These are phyloP conservation scores for Drosophila willistoni DNA, from an alignment of 1,140 invertebrate genomes.

Conservation along the genomic window DNA sequence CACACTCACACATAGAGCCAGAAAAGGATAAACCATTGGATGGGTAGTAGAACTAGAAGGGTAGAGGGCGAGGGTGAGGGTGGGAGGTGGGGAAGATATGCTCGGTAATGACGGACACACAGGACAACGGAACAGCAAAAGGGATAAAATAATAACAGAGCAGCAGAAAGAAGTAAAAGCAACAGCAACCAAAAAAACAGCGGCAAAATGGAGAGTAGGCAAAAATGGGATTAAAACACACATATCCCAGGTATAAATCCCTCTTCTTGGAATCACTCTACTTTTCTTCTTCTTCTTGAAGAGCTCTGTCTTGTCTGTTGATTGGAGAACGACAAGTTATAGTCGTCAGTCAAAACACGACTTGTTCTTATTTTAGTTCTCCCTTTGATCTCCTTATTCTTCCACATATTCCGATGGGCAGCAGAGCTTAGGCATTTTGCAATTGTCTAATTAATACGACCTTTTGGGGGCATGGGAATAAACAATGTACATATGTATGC, in stretches of 20 bases:
- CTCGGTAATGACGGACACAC: constrained; percentile 54
- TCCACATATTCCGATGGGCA: constrained; percentile 22
- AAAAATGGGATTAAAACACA: constrained; percentile 68
- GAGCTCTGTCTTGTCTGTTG: not conserved
- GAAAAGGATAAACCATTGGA: constrained; percentile 31
- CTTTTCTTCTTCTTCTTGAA: not conserved
- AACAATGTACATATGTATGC: constrained; percentile 8
- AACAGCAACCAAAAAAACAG: not conserved
- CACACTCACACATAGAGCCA: not conserved
- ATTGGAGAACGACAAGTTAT: constrained; percentile 12
- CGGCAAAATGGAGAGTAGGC: constrained; percentile 40
- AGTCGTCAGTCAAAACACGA: not conserved
- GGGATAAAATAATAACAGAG: constrained; percentile 78
- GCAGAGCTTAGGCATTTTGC: constrained; percentile 26
- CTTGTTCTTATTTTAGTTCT: not conserved
- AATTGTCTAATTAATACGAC: constrained; percentile 75
- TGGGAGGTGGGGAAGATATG: constrained; percentile 12
- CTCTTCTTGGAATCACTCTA: constrained; percentile 12
- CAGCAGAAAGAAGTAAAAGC: constrained; percentile 14
- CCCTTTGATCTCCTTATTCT: not conserved
- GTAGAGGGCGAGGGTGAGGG: too few species aligned
- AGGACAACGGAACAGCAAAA: constrained; percentile 62
- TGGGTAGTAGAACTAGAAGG: not conserved
- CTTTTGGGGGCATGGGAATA: constrained; percentile 50
- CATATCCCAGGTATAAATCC: constrained; percentile 62